Percentiles rank a stretch among this genome's conserved stretches.
These are phyloP conservation scores for Tipula helvola DNA, from an alignment of 2,888 invertebrate genomes.

Conservation along the genomic window DNA sequence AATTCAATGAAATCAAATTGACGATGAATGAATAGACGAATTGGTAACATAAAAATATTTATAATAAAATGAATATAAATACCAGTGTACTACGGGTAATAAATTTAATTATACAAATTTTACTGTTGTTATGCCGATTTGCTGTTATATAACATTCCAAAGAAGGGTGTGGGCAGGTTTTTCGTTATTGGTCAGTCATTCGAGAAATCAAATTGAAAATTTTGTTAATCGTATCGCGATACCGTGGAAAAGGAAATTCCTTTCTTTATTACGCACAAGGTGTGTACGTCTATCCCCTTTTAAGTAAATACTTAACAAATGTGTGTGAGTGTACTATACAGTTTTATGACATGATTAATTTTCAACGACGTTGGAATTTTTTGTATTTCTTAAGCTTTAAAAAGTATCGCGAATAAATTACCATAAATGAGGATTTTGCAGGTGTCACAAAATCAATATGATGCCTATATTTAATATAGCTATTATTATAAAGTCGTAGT, in stretches of 20 bases:
- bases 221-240: neutral
- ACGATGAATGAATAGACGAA: neutral
- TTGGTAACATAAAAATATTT: neutral
- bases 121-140: neutral
- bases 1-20: neutral
- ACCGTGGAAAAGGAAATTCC: neutral
- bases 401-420: neutral
- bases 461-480: neutral
- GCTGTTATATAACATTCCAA: neutral
- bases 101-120: neutral
- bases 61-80: neutral
- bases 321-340: neutral
- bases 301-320: neutral
- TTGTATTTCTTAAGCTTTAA: neutral
- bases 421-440: neutral
- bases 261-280: neutral
- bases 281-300: neutral
- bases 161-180: neutral
- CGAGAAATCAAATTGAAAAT: neutral
- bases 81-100: neutral
- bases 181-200: neutral
- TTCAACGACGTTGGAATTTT: neutral
- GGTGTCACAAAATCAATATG: neutral
- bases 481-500: neutral
- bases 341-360: neutral